phyloP scores from a whole-genome alignment of 2,113 vertebrate species.

The Rallus limicola region DNA sequence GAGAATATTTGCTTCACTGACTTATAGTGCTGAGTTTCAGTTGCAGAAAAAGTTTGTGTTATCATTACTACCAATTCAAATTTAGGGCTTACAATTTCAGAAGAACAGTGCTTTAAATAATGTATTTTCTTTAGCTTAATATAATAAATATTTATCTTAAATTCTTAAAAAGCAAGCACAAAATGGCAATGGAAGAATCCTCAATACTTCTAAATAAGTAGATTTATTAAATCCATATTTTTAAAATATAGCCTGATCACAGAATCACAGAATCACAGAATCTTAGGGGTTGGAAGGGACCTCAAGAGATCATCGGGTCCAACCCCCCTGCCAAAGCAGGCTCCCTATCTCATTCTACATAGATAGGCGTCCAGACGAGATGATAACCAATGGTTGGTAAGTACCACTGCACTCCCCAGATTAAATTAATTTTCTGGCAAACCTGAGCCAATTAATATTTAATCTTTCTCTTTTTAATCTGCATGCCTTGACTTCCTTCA shows the following conservation, averaged over 20 bases:
- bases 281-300: too few relatives aligned
- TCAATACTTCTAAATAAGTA: background rate
- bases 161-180: background rate
- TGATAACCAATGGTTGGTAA: background rate
- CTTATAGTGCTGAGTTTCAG: background rate
- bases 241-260: background rate
- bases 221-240: background rate
- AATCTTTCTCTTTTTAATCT: background rate
- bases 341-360: too few relatives aligned
- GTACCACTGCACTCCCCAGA: background rate
- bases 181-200: background rate
- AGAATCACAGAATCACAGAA: too few relatives aligned
- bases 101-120: background rate
- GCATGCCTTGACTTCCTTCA: background rate
- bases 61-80: background rate
- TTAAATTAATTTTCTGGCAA: background rate
- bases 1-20: background rate
- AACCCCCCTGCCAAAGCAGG: too few relatives aligned
- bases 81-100: background rate
- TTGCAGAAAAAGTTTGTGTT: background rate
- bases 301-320: too few relatives aligned
- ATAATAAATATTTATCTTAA: background rate
- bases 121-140: background rate
- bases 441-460: background rate
- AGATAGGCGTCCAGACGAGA: too few relatives aligned